Base-by-base conservation (phyloP, 2,888 invertebrate species). In the Parnassius apollo region DNA sequence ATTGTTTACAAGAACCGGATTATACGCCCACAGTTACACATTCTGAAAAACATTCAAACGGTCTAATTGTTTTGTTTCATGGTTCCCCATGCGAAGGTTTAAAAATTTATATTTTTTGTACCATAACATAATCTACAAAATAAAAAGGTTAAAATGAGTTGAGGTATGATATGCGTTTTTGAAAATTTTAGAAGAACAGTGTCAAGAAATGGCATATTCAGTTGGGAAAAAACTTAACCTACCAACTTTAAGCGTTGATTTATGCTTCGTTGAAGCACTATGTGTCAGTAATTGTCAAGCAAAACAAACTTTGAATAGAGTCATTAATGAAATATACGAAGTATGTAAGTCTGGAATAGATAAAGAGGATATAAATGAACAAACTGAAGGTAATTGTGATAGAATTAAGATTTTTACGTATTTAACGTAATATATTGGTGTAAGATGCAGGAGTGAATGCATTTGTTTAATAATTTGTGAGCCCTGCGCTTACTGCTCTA, bases 241-340 rank as follows among this genome's bases (percentile, higher is more conserved):
- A 63, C 92, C 93, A 1, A 87, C 89, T 7, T 71, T 91, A 65
- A 93, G 86, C 76, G 84, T 93, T 62, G 94, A 93, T 76, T 73
- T 79, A 44, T 84, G 89, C 76, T 91, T 89, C 72, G 90, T 88
- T 62, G 90, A 93, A 74, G 89, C 91, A 44, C 75, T 93, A 49
- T 82, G 83, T 67, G 63, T 73, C 0, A 75, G 80, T 59, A 66
- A 76, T 1, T 78, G 80, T 66, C 61, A 77, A 2, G 83, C 88
- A 0, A 85, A 80, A 76, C 48, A 51, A 35, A 55, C 75, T 42
- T 67, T 91, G 22, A 63, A 76, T 11, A 70, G 55, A 46, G 83
- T 82, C 22, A 78, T 89, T 2, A 73, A 83, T 52, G 88, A 90
- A 61, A 77, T 80, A 71, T 88, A 81, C 66, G 78, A 83, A 46